Evolutionary conservation across 2,113 vertebrate species (phyloP).

Genomic region (Progne subis): DNA sequence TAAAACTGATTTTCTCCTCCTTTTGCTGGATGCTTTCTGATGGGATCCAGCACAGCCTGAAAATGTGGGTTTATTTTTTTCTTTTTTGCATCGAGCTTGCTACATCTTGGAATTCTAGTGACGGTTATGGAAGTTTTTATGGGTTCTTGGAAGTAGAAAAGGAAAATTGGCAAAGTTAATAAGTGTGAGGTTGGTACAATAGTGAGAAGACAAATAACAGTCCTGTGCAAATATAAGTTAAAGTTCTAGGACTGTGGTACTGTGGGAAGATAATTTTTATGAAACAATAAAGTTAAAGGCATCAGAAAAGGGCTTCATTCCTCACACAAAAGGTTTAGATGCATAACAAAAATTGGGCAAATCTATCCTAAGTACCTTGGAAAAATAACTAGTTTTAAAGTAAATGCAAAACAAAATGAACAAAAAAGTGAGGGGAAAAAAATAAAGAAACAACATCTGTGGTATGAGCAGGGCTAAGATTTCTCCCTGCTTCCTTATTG

Average conservation of each 20-base stretch:
- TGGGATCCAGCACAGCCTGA: neutral
- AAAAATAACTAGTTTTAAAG: neutral
- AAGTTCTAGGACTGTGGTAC: neutral
- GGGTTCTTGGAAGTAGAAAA: neutral
- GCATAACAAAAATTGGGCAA: neutral
- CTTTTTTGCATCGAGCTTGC: neutral
- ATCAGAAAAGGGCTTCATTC: neutral
- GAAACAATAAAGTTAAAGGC: neutral
- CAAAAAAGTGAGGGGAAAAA: rapidly evolving
- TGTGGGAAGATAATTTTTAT: neutral
- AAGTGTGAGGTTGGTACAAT: neutral
- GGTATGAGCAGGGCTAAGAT: neutral
- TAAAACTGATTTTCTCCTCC: neutral
- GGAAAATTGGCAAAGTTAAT: neutral
- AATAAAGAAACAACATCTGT: neutral
- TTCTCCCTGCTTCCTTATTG: neutral
- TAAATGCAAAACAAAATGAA: neutral
- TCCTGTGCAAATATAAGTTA: neutral
- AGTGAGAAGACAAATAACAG: neutral
- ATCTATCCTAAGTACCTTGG: neutral
- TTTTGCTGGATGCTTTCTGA: neutral
- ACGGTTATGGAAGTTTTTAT: neutral
- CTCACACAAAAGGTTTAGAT: neutral
- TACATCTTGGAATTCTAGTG: neutral
- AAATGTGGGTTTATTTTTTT: neutral